phyloP scores from a whole-genome alignment of 2,113 vertebrate species.

The Microtus richardsoni region DNA sequence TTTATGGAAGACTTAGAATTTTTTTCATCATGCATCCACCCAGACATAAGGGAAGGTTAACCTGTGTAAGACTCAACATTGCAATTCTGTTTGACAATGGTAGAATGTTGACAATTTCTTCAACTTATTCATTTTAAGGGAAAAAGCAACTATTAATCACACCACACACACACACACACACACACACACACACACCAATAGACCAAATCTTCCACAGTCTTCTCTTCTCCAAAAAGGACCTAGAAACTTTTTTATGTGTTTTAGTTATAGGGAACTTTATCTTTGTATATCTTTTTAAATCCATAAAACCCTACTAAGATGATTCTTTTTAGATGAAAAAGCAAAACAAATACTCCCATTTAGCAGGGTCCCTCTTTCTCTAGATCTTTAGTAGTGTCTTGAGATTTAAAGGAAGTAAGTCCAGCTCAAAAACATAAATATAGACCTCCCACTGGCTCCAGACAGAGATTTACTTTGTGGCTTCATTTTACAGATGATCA shows the following conservation, averaged over 20 bases:
- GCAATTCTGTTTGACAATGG: neutral
- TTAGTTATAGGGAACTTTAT: neutral
- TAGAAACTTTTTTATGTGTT: neutral
- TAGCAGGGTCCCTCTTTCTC: neutral
- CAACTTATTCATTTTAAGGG: neutral
- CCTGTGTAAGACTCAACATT: neutral
- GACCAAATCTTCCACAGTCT: neutral
- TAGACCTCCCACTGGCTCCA: conserved; percentile 20
- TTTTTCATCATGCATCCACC: fast-evolving
- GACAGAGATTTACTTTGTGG: neutral
- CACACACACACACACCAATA: neutral
- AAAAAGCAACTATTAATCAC: neutral
- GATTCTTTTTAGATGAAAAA: neutral
- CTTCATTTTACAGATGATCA: conserved; percentile 11
- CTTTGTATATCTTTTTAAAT: neutral
- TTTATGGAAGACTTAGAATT: fast-evolving
- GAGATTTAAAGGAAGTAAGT: conserved; percentile 10
- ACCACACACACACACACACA: neutral
- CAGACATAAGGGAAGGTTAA: neutral
- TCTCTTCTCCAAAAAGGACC: neutral
- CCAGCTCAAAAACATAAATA: conserved; percentile 6
- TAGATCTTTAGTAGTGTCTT: neutral
- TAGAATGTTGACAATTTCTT: neutral
- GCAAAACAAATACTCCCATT: neutral
- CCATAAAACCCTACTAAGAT: neutral